Base-by-base conservation (phyloP, 30 jellyfish, hydroid and myxozoan genomes). In the Pseudorhiza aurosa region DNA sequence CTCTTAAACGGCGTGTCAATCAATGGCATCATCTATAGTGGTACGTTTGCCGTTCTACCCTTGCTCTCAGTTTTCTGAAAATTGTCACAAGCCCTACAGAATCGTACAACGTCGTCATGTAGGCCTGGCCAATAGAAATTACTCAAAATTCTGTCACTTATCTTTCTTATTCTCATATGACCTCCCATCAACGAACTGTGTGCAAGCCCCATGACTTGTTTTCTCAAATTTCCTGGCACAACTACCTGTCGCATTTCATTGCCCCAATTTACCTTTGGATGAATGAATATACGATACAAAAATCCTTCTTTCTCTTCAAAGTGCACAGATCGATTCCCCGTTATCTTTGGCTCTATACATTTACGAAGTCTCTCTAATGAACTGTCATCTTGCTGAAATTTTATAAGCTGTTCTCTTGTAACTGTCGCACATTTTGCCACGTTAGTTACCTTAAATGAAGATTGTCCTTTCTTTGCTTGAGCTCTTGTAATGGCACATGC, bases 1-100 rank as follows among this genome's bases (percentile, higher is more conserved):
- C 77, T 75, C 46, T 75, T 71, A 75, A 75, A 75, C 22, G 88
- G 88, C 42, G 65, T 58, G 46, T 75, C 88, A 5, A 71, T 71
- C 58, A 71, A 71, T 21, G 85, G 85, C 81, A 71, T 71, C 85
- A 40, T 71, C 30, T 71, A 51, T 29, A 42, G 75, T 9, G 87
- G 79, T 19, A 30, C 87, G 25, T 73, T 73, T 36, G 81, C 42
- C 26, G 62, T 18, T 18, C 39, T 53, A 27, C 68, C 68, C 21
- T 53, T 53, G 68, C 68, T 53, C 68, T 53, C 68, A 14, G 68
- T 53, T 27, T 53, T 53, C 68, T 53, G 68, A 53, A 11, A 53
- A 8, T 8, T 53, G 27, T 53, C 74, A 19, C 82, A 68, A 6
- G 74, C 8, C 82, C 33, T 68, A 31, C 82, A 68, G 73, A 32